These are phyloP conservation scores for Ataeniobius toweri DNA, from an alignment of 2,797 vertebrate genomes.

Conservation along the genomic window DNA sequence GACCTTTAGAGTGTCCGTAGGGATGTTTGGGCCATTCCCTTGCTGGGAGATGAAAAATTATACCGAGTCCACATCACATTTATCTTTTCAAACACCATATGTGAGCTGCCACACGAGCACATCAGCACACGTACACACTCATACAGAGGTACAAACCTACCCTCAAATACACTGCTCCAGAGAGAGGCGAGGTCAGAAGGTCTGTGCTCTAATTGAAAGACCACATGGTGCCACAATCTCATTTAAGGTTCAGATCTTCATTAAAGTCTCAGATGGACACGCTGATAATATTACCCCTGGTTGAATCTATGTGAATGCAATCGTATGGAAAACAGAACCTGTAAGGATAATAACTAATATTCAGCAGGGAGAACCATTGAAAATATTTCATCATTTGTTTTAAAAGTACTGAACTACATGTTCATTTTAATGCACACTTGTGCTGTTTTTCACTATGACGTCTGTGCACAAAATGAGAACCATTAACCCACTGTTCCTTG, in stretches of 20 bases:
- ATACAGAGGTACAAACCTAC: conserved; percentile 2
- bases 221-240: conserved; percentile 68
- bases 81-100: conserved; percentile 70
- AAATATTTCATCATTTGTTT: conserved; percentile 7
- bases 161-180: conserved; percentile 50
- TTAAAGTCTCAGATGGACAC: conserved; percentile 35
- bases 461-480: conserved; percentile 33
- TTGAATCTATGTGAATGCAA: conserved; percentile 26
- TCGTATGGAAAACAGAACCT: conserved; percentile 35
- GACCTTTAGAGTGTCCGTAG: conserved; percentile 31
- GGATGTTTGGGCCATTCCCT: conserved; percentile 41
- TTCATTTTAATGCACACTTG: conserved; percentile 24
- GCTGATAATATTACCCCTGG: conserved; percentile 53
- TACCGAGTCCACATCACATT: conserved; percentile 51
- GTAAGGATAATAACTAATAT: background rate
- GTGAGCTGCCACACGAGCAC: conserved; percentile 53
- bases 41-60: conserved; percentile 66
- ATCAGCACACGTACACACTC: conserved; percentile 38
- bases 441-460: conserved; percentile 23
- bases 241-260: conserved; percentile 63
- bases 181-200: conserved; percentile 64
- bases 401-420: conserved; percentile 2
- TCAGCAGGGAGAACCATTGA: conserved; percentile 5
- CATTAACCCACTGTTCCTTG: conserved; percentile 31
- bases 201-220: conserved; percentile 69